phyloP scores from a whole-genome alignment of 2,797 vertebrate genomes.

The Sorex maritimensis region DNA sequence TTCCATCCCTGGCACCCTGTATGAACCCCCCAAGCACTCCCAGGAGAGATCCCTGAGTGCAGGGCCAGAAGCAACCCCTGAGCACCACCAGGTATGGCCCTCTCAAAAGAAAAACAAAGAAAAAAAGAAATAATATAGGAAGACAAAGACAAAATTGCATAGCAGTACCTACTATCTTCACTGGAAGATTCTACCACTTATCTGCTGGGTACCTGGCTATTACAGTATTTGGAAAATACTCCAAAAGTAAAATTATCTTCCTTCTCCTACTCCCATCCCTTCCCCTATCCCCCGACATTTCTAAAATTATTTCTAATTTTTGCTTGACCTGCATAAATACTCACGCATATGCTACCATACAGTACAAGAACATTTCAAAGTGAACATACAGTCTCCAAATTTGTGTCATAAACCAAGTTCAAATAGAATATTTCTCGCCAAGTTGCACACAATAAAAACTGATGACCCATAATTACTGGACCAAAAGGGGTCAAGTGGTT shows the following conservation, averaged over 20 bases:
- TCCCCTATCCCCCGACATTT: background rate
- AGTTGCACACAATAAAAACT: background rate
- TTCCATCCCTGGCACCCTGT: too few relatives aligned
- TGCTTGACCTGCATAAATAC: background rate
- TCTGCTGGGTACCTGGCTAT: background rate
- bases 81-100: too few relatives aligned
- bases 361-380: conserved; percentile 30
- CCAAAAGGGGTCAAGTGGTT: background rate
- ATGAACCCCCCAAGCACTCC: too few relatives aligned
- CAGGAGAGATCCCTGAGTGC: too few relatives aligned
- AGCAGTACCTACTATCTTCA: background rate
- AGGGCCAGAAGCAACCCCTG: too few relatives aligned
- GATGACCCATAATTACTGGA: background rate
- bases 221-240: conserved; percentile 23
- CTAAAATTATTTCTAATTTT: conserved; percentile 12
- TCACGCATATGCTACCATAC: background rate
- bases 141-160: background rate
- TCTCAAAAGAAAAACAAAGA: too few relatives aligned
- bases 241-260: background rate
- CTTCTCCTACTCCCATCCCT: background rate
- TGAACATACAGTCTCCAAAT: background rate
- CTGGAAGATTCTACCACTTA: background rate
- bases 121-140: background rate
- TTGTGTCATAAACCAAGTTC: background rate
- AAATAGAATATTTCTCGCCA: background rate